phyloP scores from a whole-genome alignment of 2,113 vertebrate species.

The Ploceus nigricollis region DNA sequence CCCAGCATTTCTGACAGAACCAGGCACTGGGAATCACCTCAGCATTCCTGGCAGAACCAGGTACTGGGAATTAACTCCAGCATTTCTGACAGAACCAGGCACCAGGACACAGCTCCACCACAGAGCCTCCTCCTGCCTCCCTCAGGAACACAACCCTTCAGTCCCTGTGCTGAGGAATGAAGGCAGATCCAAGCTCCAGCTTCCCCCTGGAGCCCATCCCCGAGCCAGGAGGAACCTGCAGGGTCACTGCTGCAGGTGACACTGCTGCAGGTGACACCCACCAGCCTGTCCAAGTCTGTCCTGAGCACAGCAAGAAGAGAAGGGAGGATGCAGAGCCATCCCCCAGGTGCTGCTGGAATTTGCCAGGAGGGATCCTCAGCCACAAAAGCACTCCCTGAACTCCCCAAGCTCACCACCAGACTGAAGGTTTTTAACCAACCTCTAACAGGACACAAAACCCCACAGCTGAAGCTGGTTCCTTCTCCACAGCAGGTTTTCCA shows the following conservation, averaged over 20 bases:
- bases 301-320: background rate
- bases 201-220: background rate
- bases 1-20: rapidly evolving
- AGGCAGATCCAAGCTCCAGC: background rate
- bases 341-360: background rate
- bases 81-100: background rate
- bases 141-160: background rate
- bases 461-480: background rate
- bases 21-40: background rate
- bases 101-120: background rate
- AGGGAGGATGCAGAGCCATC: background rate
- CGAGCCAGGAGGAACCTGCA: rapidly evolving
- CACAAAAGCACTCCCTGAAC: background rate
- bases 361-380: background rate
- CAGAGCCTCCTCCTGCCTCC: background rate
- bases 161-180: background rate
- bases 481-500: background rate
- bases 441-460: background rate
- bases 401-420: background rate
- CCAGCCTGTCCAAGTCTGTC: background rate
- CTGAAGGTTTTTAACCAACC: background rate
- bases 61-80: rapidly evolving
- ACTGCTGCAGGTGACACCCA: background rate
- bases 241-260: background rate
- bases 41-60: background rate